Evolutionary conservation across 2,113 vertebrate species (phyloP).

Genomic region (Noctilio leporinus): DNA sequence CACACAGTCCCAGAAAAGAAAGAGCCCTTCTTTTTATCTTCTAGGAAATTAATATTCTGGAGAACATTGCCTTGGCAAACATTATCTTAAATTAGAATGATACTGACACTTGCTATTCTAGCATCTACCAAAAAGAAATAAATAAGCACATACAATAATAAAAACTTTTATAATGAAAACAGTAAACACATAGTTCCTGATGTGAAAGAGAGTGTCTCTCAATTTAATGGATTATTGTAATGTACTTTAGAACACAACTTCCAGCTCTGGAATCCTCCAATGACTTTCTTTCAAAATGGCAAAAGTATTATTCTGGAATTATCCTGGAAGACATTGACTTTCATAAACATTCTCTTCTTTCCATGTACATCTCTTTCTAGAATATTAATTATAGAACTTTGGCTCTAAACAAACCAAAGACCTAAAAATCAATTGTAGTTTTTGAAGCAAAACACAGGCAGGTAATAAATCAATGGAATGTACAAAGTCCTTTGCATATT

Average conservation of each 20-base stretch:
- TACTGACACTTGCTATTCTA: not conserved
- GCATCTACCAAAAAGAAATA: not conserved
- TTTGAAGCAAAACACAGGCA: not conserved
- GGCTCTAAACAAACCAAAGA: not conserved
- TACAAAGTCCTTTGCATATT: slow-evolving; percentile 23
- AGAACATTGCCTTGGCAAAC: not conserved
- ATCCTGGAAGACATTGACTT: not conserved
- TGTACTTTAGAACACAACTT: not conserved
- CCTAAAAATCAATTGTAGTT: not conserved
- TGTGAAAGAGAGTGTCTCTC: not conserved
- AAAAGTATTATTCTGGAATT: not conserved
- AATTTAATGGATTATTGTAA: not conserved
- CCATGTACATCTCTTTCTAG: not conserved
- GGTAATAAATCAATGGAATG: not conserved
- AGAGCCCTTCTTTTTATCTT: not conserved
- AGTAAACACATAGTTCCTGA: not conserved
- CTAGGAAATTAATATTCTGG: not conserved
- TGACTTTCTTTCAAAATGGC: not conserved
- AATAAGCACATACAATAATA: not conserved
- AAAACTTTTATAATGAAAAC: not conserved
- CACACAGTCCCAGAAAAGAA: not conserved
- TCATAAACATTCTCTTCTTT: not conserved
- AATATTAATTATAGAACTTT: not conserved
- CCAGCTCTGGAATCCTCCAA: not conserved
- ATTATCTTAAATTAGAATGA: not conserved